A percentile compares a stretch with the other conserved stretches of the same genome.
Conservation (phyloP, 2,797 vertebrate species). For the Poecilia picta region DNA sequence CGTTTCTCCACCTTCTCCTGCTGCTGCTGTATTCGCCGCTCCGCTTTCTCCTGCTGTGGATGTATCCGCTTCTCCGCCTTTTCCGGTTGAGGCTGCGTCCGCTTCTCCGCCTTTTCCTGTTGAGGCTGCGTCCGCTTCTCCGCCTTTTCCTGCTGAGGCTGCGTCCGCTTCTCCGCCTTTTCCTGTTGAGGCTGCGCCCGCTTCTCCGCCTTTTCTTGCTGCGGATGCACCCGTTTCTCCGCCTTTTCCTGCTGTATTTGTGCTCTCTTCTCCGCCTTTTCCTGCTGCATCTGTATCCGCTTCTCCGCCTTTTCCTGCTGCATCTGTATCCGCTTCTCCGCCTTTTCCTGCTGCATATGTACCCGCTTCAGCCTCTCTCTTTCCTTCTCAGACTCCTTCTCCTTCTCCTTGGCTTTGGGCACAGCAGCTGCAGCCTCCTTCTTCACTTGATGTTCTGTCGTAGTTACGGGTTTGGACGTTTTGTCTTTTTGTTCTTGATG, state of each 20-base stretch:
- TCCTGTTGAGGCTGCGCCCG: slow-evolving; percentile 58
- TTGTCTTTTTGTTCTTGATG: slow-evolving; percentile 72
- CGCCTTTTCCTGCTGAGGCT: background rate
- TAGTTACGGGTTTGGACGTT: slow-evolving; percentile 34
- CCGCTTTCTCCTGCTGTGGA: slow-evolving; percentile 12
- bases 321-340: slow-evolving; percentile 65
- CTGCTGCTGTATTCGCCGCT: slow-evolving; percentile 22
- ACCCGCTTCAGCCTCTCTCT: slow-evolving; percentile 63
- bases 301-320: slow-evolving; percentile 42
- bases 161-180: slow-evolving; percentile 60
- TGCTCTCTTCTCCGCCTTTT: slow-evolving; percentile 60
- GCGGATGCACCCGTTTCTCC: slow-evolving; percentile 50
- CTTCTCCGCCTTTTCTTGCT: slow-evolving; percentile 37
- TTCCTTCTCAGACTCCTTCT: slow-evolving; percentile 58
- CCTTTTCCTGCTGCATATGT: slow-evolving; percentile 36
- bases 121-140: slow-evolving; percentile 7
- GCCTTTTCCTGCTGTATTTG: slow-evolving; percentile 65
- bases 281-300: slow-evolving; percentile 43
- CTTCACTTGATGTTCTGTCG: slow-evolving; percentile 72
- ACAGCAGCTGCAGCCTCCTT: slow-evolving; percentile 50
- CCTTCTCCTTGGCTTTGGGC: slow-evolving; percentile 60
- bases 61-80: slow-evolving; percentile 11
- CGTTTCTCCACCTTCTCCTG: slow-evolving; percentile 68
- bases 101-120: slow-evolving; percentile 17
- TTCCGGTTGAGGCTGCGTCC: slow-evolving; percentile 6